phyloP scores from a whole-genome alignment of 2,888 invertebrate genomes.

The Lysandra bellargus region DNA sequence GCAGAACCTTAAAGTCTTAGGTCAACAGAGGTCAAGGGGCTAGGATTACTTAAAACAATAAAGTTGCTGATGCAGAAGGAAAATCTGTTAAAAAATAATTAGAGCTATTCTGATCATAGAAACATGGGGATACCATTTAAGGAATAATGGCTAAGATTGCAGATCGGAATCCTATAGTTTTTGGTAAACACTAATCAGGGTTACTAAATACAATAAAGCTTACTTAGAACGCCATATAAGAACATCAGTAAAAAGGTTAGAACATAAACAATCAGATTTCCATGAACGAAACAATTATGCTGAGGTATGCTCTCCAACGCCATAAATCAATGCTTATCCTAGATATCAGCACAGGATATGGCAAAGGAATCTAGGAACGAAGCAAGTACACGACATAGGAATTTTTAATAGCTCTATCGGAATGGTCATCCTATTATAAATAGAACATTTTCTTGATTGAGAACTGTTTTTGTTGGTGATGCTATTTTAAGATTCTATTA shows the following conservation, averaged over 20 bases:
- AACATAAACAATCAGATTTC: background rate
- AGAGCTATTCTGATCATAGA: too few relatives aligned
- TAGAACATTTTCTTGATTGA: background rate
- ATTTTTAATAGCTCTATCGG: slow-evolving; percentile 30
- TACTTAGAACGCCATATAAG: background rate
- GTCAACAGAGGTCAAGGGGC: too few relatives aligned
- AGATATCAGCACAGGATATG: slow-evolving; percentile 40
- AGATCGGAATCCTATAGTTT: background rate
- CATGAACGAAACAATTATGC: background rate
- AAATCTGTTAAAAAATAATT: too few relatives aligned
- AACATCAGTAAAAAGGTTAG: background rate
- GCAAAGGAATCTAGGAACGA: slow-evolving; percentile 22
- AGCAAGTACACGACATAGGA: slow-evolving; percentile 16
- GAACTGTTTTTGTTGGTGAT: background rate
- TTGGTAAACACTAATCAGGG: background rate
- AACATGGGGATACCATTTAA: background rate
- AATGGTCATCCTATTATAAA: slow-evolving; percentile 7
- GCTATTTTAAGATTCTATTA: slow-evolving; percentile 1
- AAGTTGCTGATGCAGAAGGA: too few relatives aligned
- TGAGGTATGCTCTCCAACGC: background rate
- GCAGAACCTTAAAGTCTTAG: background rate
- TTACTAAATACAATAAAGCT: background rate
- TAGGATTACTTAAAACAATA: background rate
- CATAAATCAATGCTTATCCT: slow-evolving; percentile 11
- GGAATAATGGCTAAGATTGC: background rate